Conservation (phyloP, 2,888 invertebrate species). For the Trachelus tabidus region DNA sequence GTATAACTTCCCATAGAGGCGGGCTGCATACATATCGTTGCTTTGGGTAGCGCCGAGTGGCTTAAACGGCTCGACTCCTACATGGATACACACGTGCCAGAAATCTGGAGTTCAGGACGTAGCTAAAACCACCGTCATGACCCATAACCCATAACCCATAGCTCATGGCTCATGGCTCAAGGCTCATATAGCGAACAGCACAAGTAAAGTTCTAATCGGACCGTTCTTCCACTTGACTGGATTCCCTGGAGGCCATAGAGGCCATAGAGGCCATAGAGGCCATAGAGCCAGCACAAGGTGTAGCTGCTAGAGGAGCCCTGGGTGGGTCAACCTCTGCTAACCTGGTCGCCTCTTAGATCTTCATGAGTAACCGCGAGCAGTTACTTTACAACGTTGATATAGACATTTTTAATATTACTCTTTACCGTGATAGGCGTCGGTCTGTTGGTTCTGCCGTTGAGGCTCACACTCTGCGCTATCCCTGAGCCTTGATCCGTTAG, state of each 20-base stretch:
- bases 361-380: too few species aligned
- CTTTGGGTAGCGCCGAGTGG: conserved; percentile 54
- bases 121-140: conserved; percentile 1
- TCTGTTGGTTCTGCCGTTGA: background rate
- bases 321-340: too few species aligned
- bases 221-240: too few species aligned
- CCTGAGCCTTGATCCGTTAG: conserved; percentile 36
- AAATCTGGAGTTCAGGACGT: background rate
- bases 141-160: background rate
- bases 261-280: too few species aligned
- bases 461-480: background rate
- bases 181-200: too few species aligned
- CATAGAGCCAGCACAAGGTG: too few species aligned
- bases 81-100: background rate
- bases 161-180: too few species aligned
- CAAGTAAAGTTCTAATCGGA: too few species aligned
- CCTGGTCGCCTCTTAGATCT: too few species aligned
- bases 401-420: conserved; percentile 52
- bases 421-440: conserved; percentile 20
- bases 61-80: conserved; percentile 33
- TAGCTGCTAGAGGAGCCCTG: too few species aligned
- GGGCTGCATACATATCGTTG: conserved; percentile 59
- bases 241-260: too few species aligned
- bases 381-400: background rate
- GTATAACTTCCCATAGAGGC: conserved; percentile 49